Percentiles rank a stretch among this genome's conserved stretches.
Conservation (phyloP, 2,797 vertebrate species). For the Lycodopsis pacificus region DNA sequence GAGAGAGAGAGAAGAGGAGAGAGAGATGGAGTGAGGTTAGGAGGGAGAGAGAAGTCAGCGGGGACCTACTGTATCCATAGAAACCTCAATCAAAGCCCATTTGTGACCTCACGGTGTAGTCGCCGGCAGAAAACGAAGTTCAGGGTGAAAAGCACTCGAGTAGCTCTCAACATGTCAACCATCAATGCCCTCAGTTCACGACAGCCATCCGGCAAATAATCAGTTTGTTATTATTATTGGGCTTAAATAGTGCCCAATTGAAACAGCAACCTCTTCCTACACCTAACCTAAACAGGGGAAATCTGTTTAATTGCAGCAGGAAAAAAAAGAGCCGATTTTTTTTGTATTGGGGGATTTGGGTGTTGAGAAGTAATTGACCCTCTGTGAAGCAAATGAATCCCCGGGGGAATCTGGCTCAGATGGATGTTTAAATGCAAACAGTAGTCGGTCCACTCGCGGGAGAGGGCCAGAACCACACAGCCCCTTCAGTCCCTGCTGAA, state of each 20-base stretch:
- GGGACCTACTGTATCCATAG: conserved; percentile 65
- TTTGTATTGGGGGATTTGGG: conserved; percentile 50
- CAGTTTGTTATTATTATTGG: conserved; percentile 89
- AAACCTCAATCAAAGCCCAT: conserved; percentile 69
- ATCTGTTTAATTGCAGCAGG: conserved; percentile 93
- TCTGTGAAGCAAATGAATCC: conserved; percentile 95
- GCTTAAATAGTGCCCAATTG: conserved; percentile 95
- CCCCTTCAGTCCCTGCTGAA: conserved; percentile 88
- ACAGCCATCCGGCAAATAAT: conserved; percentile 91
- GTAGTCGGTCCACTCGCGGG: conserved; percentile 84
- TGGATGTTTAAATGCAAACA: conserved; percentile 97
- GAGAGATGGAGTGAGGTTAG: conserved; percentile 43
- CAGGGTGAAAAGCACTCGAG: conserved; percentile 50
- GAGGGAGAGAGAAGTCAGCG: conserved; percentile 40
- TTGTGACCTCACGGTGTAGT: conserved; percentile 61
- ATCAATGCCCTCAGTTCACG: conserved; percentile 69
- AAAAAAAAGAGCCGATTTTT: conserved; percentile 32
- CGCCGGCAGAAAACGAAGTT: conserved; percentile 16
- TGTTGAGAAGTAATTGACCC: conserved; percentile 95
- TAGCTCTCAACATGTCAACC: conserved; percentile 38
- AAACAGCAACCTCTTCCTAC: conserved; percentile 92
- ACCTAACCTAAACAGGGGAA: conserved; percentile 98
- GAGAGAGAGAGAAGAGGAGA: neutral
- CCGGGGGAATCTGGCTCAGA: conserved; percentile 91
- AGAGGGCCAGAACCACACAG: conserved; percentile 63